Percentiles rank a stretch among this genome's conserved stretches.
Evolutionary conservation across 1,140 invertebrate genomes (phyloP).

Genomic region (Planococcus citri): DNA sequence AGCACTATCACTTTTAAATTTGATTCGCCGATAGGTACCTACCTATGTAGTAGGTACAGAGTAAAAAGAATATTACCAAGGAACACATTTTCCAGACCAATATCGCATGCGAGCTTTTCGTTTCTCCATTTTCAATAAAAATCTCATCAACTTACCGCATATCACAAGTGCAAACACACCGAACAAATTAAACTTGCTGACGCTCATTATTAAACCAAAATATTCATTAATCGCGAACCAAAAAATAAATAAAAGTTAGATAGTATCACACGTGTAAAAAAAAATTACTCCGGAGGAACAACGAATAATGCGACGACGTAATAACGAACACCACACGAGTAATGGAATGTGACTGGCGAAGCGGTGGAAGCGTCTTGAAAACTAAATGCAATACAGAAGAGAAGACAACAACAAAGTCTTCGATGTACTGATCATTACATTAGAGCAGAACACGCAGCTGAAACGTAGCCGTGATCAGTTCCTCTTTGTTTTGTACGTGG

Average conservation of each 20-base stretch:
- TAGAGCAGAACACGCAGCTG: not conserved
- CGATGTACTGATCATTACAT: not conserved
- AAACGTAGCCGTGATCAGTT: not conserved
- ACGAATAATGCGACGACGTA: not conserved
- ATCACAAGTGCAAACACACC: not conserved
- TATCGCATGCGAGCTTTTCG: no score
- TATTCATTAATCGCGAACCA: not conserved
- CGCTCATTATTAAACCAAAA: not conserved
- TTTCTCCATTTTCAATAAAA: not conserved
- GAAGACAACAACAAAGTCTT: constrained; percentile 6
- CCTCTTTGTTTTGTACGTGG: not conserved
- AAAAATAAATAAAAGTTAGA: not conserved
- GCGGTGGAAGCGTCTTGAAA: constrained; percentile 5
- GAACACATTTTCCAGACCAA: no score
- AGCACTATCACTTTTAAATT: no score
- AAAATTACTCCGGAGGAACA: not conserved
- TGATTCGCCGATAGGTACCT: no score
- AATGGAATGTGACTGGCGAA: not conserved
- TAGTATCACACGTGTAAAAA: not conserved
- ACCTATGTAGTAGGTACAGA: no score
- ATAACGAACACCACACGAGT: not conserved
- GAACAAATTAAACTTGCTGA: not conserved
- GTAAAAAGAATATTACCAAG: no score
- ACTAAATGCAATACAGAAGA: not conserved
- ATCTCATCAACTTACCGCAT: constrained; percentile 6